Conservation (phyloP, 2,797 vertebrate species). For the Oreochromis grahami region DNA sequence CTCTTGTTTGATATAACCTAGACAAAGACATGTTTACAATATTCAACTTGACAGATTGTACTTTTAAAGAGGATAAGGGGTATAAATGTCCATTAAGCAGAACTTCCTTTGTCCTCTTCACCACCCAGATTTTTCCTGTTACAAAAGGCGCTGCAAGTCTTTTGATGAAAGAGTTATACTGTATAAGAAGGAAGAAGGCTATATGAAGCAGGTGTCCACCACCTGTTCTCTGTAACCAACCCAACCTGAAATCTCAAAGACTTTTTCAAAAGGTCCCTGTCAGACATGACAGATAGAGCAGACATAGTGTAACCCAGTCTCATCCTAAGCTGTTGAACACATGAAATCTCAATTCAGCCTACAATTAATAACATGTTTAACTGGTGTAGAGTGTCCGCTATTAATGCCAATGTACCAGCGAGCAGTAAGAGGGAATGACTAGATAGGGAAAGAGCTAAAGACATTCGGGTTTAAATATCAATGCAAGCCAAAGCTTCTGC, state of each 20-base stretch:
- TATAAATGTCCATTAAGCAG: constrained; percentile 23
- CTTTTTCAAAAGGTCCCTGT: constrained; percentile 14
- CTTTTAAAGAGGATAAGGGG: constrained; percentile 8
- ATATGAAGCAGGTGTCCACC: constrained; percentile 51
- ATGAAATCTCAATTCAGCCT: not conserved
- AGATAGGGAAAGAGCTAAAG: not conserved
- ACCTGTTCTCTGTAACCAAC: constrained; percentile 49
- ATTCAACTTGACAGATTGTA: constrained; percentile 29
- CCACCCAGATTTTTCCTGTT: not conserved
- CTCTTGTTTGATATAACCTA: not conserved
- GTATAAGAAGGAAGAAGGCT: constrained; percentile 40
- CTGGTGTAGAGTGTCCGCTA: not conserved
- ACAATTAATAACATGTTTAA: not conserved
- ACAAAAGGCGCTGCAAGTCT: constrained; percentile 9
- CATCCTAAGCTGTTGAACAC: constrained; percentile 8
- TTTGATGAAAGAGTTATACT: constrained; percentile 54
- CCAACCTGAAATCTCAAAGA: constrained; percentile 28
- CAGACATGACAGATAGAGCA: not conserved
- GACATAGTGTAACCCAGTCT: constrained; percentile 7
- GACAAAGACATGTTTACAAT: not conserved
- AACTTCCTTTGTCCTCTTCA: constrained; percentile 17
- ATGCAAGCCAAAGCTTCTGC: not conserved
- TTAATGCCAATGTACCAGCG: not conserved
- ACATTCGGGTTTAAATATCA: not conserved
- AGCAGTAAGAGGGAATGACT: not conserved